Evolutionary conservation across 1,140 invertebrate species (phyloP).

Genomic region (Drosophila nikananu): DNA sequence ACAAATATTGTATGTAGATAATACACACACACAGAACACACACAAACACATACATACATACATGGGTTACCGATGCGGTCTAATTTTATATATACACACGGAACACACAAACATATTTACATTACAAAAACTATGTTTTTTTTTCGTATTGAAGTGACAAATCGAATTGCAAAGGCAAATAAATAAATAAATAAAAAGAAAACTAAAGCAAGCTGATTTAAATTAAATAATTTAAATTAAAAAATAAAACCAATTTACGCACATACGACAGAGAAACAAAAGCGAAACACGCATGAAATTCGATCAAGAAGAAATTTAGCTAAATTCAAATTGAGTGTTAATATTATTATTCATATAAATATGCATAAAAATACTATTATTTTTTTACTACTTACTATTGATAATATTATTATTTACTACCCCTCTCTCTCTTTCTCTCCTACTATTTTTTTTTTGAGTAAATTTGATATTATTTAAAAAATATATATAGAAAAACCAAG

Average conservation of each 20-base stretch:
- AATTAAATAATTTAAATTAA: constrained; percentile 35
- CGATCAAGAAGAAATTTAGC: constrained; percentile 66
- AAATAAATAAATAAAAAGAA: constrained; percentile 23
- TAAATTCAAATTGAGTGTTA: constrained; percentile 70
- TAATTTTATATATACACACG: constrained; percentile 36
- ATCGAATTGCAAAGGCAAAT: constrained; percentile 51
- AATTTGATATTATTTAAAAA: constrained; percentile 56
- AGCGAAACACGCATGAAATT: constrained; percentile 35
- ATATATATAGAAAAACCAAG: constrained; percentile 23
- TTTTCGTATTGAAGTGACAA: constrained; percentile 25
- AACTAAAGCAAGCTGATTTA: constrained; percentile 21
- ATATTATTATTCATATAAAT: constrained; percentile 43
- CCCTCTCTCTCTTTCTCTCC: constrained; percentile 12
- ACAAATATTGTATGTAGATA: constrained; percentile 56
- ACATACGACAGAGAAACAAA: constrained; percentile 40
- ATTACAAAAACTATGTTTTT: constrained; percentile 3
- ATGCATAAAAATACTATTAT: constrained; percentile 39
- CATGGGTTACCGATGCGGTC: constrained; percentile 47
- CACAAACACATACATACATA: constrained; percentile 22
- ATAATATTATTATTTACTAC: constrained; percentile 23
- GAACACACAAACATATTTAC: constrained; percentile 3
- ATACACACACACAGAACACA: constrained; percentile 36
- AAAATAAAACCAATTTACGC: constrained; percentile 51
- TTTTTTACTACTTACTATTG: constrained; percentile 37
- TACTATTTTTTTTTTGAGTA: constrained; percentile 36